Percentiles rank a stretch among this genome's conserved stretches.
Conservation (phyloP, 2,113 vertebrate species). For the Stegostoma tigrinum region DNA sequence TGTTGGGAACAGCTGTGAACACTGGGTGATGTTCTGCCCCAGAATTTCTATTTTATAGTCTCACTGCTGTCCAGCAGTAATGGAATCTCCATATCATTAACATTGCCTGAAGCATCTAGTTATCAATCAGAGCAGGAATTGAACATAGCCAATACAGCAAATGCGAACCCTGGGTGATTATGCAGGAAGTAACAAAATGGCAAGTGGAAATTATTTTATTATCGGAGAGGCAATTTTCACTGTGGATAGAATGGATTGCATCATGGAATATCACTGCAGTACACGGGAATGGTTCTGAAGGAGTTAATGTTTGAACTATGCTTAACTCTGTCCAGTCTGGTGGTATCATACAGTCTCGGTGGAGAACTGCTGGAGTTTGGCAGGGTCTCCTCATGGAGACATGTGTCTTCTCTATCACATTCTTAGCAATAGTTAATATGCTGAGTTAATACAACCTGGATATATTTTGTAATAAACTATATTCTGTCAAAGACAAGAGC, state of each 20-base stretch:
- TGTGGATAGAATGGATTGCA: background rate
- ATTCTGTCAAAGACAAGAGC: too few relatives aligned
- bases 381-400: too few relatives aligned
- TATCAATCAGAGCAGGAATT: background rate
- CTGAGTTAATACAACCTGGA: too few relatives aligned
- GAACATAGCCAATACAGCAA: background rate
- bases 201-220: background rate
- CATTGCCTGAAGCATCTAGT: background rate
- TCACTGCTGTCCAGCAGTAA: background rate
- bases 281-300: too few relatives aligned
- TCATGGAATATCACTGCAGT: background rate
- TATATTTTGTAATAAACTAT: too few relatives aligned
- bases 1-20: background rate
- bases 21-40: background rate
- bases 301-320: too few relatives aligned
- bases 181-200: background rate
- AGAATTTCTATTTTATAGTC: background rate
- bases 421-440: too few relatives aligned
- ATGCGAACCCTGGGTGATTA: background rate
- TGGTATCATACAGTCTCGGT: too few relatives aligned
- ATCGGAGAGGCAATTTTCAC: background rate
- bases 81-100: background rate
- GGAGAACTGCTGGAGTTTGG: too few relatives aligned
- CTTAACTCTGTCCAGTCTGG: too few relatives aligned
- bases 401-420: too few relatives aligned